Percentiles rank a stretch among this genome's conserved stretches.
Conservation (phyloP, 2,797 vertebrate genomes). For the Periophthalmus magnuspinnatus region DNA sequence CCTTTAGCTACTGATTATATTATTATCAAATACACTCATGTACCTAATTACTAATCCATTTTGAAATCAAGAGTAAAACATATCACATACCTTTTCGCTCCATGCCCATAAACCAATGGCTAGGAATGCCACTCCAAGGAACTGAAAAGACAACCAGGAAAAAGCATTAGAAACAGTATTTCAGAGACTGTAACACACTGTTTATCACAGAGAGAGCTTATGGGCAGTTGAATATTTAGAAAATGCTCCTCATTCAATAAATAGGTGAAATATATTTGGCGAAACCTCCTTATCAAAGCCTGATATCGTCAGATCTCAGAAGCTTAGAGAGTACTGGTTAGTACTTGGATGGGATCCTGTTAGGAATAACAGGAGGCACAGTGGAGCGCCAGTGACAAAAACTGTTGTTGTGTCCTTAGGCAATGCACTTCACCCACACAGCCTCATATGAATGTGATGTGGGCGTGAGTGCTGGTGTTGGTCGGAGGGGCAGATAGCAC, state of each 20-base stretch:
- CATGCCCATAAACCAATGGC: conserved; percentile 97
- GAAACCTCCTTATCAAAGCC: no score
- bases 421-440: no score
- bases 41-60: background rate
- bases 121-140: conserved; percentile 95
- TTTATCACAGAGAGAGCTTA: background rate
- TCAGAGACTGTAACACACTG: background rate
- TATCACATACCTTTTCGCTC: conserved; percentile 98
- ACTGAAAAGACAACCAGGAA: conserved; percentile 70
- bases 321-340: no score
- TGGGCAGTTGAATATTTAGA: background rate
- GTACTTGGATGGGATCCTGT: no score
- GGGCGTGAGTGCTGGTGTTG: no score
- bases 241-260: background rate
- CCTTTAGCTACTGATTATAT: background rate
- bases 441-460: no score
- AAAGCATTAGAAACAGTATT: background rate
- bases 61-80: conserved; percentile 39
- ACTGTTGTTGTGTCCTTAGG: no score
- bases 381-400: no score
- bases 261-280: no score
- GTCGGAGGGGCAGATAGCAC: no score
- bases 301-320: no score
- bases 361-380: no score
- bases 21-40: background rate